phyloP scores from a whole-genome alignment of 1,140 invertebrate genomes.

The Neodiprion pinetum region DNA sequence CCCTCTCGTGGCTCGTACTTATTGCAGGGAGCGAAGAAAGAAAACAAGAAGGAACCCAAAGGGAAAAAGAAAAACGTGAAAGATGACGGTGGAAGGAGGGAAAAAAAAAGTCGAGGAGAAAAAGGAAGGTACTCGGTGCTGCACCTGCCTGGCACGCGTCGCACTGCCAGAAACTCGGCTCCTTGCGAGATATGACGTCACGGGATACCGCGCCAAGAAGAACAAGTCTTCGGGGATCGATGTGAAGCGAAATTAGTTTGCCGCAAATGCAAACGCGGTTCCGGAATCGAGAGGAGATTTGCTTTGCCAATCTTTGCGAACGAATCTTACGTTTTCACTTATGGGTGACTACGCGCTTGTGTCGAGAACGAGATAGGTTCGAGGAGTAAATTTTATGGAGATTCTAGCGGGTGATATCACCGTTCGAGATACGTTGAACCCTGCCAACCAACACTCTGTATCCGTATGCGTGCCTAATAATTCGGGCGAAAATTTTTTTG shows the following conservation, averaged over 20 bases:
- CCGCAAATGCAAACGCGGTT: too few relatives aligned
- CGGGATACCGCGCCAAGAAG: neutral
- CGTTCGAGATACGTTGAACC: neutral
- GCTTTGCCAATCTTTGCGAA: too few relatives aligned
- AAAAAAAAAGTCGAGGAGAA: neutral
- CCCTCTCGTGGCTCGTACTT: constrained; percentile 1
- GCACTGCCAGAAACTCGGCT: neutral
- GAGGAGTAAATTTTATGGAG: neutral
- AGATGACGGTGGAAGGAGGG: too few relatives aligned
- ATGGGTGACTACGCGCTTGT: too few relatives aligned
- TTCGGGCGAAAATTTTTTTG: neutral
- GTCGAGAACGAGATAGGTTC: neutral
- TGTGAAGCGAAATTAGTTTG: too few relatives aligned
- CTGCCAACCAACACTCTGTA: too few relatives aligned
- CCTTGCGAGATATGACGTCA: neutral
- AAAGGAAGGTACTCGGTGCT: neutral
- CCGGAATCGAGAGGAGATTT: too few relatives aligned
- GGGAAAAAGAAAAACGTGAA: neutral
- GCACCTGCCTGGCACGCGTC: constrained; percentile 3
- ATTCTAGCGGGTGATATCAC: neutral
- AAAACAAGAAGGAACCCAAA: neutral
- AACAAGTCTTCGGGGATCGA: too few relatives aligned
- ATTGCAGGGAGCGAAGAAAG: neutral
- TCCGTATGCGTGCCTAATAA: neutral
- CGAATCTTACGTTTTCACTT: too few relatives aligned